Percentiles rank a stretch among this genome's conserved stretches.
phyloP scores from a whole-genome alignment of 2,797 vertebrate species.

The Argyrosomus regius region DNA sequence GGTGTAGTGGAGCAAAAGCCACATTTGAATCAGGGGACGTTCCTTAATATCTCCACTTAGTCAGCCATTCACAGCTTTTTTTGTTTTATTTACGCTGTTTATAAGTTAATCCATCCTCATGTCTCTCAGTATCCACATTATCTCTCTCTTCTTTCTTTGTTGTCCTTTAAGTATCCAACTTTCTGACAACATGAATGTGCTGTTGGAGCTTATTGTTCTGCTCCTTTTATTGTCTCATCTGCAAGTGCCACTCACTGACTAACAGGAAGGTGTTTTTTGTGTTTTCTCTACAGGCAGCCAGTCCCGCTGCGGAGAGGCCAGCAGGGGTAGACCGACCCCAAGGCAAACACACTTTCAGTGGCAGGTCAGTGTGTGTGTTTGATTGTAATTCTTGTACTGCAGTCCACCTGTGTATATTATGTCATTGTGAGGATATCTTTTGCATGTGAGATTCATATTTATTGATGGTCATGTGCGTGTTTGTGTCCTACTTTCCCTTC shows the following conservation, averaged over 20 bases:
- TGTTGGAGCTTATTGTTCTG: constrained; percentile 1
- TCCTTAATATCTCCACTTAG: constrained; percentile 10
- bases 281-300: constrained; percentile 63
- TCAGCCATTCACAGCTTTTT: background rate
- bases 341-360: constrained; percentile 62
- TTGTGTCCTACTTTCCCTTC: constrained; percentile 79
- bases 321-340: constrained; percentile 62
- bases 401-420: background rate
- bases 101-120: constrained; percentile 16
- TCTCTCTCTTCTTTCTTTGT: background rate
- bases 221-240: constrained; percentile 8
- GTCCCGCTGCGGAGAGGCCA: constrained; percentile 58
- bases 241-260: constrained; percentile 19
- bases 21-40: constrained; percentile 5
- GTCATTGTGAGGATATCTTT: background rate
- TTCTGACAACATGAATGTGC: background rate
- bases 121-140: background rate
- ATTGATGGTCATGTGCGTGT: constrained; percentile 52
- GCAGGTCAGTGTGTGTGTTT: constrained; percentile 66
- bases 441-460: constrained; percentile 44
- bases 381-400: background rate
- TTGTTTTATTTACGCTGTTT: constrained; percentile 1
- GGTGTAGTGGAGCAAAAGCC: constrained; percentile 9
- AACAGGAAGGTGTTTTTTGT: constrained; percentile 45
- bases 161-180: background rate